phyloP scores from a whole-genome alignment of 2,113 vertebrate species.

The Eidolon helvum region DNA sequence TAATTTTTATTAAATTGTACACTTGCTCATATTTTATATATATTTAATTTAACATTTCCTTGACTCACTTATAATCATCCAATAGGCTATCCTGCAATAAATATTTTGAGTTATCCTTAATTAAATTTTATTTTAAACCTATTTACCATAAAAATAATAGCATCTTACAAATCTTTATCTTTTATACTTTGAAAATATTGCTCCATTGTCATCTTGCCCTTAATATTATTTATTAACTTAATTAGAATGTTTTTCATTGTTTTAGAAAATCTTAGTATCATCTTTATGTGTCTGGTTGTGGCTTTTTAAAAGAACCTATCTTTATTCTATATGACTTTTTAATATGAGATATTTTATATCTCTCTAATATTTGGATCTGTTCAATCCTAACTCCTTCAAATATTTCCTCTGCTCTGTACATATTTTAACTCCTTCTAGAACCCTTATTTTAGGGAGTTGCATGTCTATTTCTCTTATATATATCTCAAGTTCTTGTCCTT shows the following conservation, averaged over 20 bases:
- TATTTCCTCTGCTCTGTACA: background rate
- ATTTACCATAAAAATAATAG: background rate
- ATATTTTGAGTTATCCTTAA: background rate
- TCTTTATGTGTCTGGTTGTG: background rate
- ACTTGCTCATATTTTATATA: background rate
- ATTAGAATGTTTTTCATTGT: background rate
- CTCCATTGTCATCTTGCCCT: background rate
- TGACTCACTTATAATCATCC: background rate
- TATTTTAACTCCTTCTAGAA: background rate
- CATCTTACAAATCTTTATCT: background rate
- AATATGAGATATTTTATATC: background rate
- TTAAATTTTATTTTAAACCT: background rate
- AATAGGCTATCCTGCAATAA: background rate
- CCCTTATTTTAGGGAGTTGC: background rate
- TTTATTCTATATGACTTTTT: background rate
- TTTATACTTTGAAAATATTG: background rate
- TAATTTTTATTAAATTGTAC: background rate
- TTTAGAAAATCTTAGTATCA: background rate
- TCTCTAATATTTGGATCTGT: background rate
- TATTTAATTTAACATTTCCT: background rate
- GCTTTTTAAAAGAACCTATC: background rate
- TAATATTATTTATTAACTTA: background rate
- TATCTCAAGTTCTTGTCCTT: background rate
- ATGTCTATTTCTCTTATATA: background rate
- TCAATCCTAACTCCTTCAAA: background rate